phyloP scores from a whole-genome alignment of 2,113 vertebrate species.

The Pseudonaja textilis region DNA sequence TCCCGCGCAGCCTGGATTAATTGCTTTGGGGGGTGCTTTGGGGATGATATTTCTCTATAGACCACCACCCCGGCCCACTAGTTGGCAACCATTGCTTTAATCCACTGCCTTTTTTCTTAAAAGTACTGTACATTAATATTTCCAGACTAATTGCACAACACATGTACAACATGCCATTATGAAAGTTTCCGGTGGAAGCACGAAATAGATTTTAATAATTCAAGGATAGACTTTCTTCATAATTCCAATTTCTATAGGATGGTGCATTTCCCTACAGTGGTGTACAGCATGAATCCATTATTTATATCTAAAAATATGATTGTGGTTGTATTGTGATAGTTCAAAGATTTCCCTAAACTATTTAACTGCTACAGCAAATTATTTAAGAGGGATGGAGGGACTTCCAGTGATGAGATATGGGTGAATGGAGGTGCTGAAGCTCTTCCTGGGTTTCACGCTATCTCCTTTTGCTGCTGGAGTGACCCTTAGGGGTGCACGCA shows the following conservation, averaged over 20 bases:
- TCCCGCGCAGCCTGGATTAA: too few relatives aligned
- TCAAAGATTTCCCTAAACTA: not conserved
- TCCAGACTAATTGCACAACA: not conserved
- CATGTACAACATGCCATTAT: not conserved
- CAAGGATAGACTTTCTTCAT: not conserved
- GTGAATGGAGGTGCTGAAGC: too few relatives aligned
- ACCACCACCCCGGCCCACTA: too few relatives aligned
- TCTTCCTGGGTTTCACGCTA: too few relatives aligned
- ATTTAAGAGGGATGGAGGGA: not conserved
- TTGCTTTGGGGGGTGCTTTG: too few relatives aligned
- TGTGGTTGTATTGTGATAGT: too few relatives aligned
- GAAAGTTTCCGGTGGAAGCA: not conserved
- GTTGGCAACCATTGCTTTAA: not conserved
- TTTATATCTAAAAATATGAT: not conserved
- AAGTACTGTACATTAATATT: not conserved
- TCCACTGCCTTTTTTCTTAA: not conserved
- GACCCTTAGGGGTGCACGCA: too few relatives aligned
- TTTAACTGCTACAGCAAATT: not conserved
- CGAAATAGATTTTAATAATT: not conserved
- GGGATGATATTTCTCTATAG: too few relatives aligned
- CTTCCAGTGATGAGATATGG: too few relatives aligned
- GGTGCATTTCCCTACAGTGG: not conserved
- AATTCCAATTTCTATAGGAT: not conserved
- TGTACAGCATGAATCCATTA: not conserved
- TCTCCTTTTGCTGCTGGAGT: too few relatives aligned